Base-by-base conservation (phyloP, 2,888 invertebrate species). In the Drosophila mimica region DNA sequence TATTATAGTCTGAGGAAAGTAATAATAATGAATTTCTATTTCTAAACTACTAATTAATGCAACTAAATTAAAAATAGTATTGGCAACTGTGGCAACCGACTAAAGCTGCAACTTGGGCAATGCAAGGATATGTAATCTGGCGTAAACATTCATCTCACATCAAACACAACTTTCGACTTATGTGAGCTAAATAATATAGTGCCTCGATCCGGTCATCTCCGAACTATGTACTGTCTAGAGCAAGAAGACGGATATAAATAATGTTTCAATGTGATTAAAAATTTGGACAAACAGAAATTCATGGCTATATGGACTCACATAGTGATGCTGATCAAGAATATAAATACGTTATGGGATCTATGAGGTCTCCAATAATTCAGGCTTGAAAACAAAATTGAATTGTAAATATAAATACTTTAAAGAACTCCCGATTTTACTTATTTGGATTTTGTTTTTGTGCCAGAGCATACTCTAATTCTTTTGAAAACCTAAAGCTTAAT, bases 391-490 rank as follows among this genome's bases (percentile, higher is more conserved):
- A 46, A 46, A 15, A 20, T 25, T 9, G 20, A 8, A 4, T 20
- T 52, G 15, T 25, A 46, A 15, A 46, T 33, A 7, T 3, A 15
- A 31, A 25, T 36, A 9, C 17, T 25, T 64, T 31, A 30, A 54
- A 7, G 11, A 17, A 17, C 17, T 38, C n/a, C 36, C 34, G 7
- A 1, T 7, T 43, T 38, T 51, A 34, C 17, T 34, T 67, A 8
- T 30, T 30, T 67, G 25, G 34, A 38, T 13, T 34, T 17, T 9
- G 5, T 17, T 46, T 13, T 15, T 20, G 8, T 36, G 25, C 33
- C 17, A 30, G n/a, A 38, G 43, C 8, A 4, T 54, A 34, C 56
- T 65, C 60, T 40, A 53, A 74, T 53, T 57, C 57, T 36, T 52
- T 36, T 9, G 34, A 36, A 58, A 59, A 73, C 49, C 38, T 49